Evolutionary conservation across 2,888 invertebrate species (phyloP).

Genomic region (Steinernema hermaphroditum): DNA sequence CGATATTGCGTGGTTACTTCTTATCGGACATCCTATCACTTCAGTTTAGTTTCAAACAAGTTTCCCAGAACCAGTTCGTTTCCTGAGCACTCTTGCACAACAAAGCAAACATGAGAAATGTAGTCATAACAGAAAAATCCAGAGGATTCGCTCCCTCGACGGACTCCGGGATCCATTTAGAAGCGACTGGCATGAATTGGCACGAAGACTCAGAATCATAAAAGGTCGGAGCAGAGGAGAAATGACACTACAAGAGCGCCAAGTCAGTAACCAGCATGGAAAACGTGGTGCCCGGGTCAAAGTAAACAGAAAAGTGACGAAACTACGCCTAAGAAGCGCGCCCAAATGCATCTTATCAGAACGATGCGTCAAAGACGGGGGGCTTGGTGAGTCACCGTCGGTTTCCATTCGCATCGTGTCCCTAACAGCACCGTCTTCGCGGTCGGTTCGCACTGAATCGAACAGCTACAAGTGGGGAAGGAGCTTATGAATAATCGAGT

Average conservation of each 20-base stretch:
- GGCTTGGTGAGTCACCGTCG: neutral
- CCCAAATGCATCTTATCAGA: neutral
- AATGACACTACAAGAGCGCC: too few species aligned
- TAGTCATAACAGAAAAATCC: too few species aligned
- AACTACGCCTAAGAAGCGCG: too few species aligned
- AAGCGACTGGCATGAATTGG: too few species aligned
- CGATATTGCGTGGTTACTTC: neutral
- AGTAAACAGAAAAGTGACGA: neutral
- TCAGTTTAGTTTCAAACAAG: neutral
- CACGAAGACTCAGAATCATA: too few species aligned
- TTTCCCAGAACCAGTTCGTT: neutral
- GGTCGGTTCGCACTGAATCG: neutral
- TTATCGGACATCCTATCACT: neutral
- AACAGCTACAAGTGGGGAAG: neutral
- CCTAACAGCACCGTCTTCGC: neutral
- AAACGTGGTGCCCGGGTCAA: too few species aligned
- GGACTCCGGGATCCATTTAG: too few species aligned
- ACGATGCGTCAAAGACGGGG: neutral
- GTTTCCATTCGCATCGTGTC: neutral
- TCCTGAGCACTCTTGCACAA: too few species aligned
- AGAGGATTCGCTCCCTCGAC: too few species aligned
- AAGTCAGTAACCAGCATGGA: too few species aligned
- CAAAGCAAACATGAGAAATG: too few species aligned
- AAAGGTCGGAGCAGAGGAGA: too few species aligned
- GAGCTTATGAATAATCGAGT: slow-evolving; percentile 15